phyloP scores from a whole-genome alignment of 2,113 vertebrate genomes.

The Cichladusa arquata region DNA sequence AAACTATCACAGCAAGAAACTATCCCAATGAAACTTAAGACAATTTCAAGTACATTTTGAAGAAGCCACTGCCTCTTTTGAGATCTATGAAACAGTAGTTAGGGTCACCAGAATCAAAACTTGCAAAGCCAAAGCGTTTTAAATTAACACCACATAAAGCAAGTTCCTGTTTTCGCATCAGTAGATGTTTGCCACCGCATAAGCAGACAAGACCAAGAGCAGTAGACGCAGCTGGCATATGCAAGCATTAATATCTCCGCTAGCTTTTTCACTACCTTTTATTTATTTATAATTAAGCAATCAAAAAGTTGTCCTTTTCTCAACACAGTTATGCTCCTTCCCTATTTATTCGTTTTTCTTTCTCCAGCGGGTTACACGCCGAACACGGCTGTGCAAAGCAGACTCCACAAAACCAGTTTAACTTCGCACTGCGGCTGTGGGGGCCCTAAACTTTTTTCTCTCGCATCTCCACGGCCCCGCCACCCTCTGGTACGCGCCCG shows the following conservation, averaged over 20 bases:
- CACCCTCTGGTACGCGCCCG: not conserved
- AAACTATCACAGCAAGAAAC: not conserved
- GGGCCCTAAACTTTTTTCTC: no score
- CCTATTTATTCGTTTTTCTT: not conserved
- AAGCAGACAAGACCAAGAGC: not conserved
- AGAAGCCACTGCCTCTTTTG: not conserved
- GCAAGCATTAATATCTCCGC: not conserved
- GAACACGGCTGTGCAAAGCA: not conserved
- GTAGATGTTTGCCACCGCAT: not conserved
- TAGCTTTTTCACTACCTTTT: not conserved
- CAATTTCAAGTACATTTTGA: not conserved
- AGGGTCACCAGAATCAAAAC: not conserved
- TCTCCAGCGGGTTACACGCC: fast-evolving
- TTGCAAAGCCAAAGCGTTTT: not conserved
- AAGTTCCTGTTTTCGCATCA: not conserved
- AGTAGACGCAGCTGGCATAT: fast-evolving
- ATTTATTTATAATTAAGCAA: not conserved
- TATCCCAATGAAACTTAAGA: not conserved
- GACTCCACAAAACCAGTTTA: not conserved
- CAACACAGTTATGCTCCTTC: not conserved
- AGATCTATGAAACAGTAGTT: not conserved
- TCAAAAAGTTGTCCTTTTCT: not conserved
- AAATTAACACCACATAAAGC: not conserved
- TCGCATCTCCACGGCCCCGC: not conserved
- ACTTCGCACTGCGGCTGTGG: fast-evolving